phyloP scores from a whole-genome alignment of 2,113 vertebrate species.

The Melierax canorus region DNA sequence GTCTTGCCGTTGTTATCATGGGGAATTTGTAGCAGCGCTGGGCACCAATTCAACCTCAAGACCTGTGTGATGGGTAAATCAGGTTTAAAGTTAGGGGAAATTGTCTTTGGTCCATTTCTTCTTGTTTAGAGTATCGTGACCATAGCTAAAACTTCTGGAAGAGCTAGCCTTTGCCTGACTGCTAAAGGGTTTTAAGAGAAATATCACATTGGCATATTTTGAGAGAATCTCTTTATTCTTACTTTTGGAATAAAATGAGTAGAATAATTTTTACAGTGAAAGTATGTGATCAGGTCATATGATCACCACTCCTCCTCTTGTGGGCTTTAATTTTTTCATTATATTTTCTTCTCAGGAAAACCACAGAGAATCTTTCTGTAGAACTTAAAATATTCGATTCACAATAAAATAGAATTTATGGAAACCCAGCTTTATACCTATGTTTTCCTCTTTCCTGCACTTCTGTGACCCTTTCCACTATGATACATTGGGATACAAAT shows the following conservation, averaged over 20 bases:
- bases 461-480: background rate
- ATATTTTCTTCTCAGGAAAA: background rate
- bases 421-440: background rate
- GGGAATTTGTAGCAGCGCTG: background rate
- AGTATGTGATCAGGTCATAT: background rate
- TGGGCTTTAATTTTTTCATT: background rate
- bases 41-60: background rate
- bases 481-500: background rate
- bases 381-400: background rate
- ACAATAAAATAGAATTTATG: background rate
- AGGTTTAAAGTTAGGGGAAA: background rate
- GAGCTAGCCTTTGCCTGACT: background rate
- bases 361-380: background rate
- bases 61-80: background rate
- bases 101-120: background rate
- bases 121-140: background rate
- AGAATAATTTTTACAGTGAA: background rate
- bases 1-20: background rate
- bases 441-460: background rate
- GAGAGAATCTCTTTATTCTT: background rate
- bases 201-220: background rate
- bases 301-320: background rate
- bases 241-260: background rate
- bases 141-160: background rate
- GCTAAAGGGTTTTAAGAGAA: background rate